These are phyloP conservation scores for Botia kubotai DNA, from an alignment of 2,797 vertebrate genomes.

Conservation along the genomic window DNA sequence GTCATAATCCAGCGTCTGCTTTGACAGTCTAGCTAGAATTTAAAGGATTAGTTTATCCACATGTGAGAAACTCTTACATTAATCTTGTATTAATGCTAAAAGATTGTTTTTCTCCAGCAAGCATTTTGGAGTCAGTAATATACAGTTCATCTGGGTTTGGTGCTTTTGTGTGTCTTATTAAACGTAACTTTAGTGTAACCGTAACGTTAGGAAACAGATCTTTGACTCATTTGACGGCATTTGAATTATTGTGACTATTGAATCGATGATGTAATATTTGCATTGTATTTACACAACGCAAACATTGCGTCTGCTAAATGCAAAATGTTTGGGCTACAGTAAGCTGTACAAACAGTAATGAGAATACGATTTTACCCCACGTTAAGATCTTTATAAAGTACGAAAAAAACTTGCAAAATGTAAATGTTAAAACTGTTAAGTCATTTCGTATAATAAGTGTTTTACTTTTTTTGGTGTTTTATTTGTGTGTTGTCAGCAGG, in stretches of 20 bases:
- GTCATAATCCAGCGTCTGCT: constrained; percentile 24
- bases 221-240: too few species aligned
- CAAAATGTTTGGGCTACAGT: too few species aligned
- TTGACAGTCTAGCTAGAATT: background rate
- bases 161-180: background rate
- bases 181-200: background rate
- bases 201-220: background rate
- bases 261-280: too few species aligned
- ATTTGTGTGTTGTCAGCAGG: background rate
- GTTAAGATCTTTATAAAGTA: background rate
- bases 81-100: too few species aligned
- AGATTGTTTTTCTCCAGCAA: background rate
- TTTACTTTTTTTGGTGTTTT: background rate
- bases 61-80: background rate
- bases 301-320: too few species aligned
- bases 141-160: too few species aligned
- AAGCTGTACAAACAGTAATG: too few species aligned
- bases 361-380: too few species aligned
- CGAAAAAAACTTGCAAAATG: background rate
- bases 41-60: constrained; percentile 11
- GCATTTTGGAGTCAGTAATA: background rate
- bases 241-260: too few species aligned
- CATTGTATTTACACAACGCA: too few species aligned
- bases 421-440: background rate
- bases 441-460: constrained; percentile 1